Conservation (phyloP, 2,888 invertebrate species). For the Rhaphigaster nebulosa region DNA sequence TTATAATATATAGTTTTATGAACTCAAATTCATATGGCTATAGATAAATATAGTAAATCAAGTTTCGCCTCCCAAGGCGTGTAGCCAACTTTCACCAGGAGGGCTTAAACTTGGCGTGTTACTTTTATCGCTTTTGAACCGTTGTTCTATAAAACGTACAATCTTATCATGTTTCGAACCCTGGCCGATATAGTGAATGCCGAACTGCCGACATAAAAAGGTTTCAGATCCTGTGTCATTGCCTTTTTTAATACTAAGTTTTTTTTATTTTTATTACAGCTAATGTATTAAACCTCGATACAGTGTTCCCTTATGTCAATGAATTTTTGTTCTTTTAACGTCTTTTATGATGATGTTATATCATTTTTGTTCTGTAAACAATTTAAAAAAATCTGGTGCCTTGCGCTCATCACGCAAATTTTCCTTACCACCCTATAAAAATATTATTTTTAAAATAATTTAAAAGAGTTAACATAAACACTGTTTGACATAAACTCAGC, state of each 20-base stretch:
- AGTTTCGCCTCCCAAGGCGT: background rate
- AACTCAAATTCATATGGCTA: too few relatives aligned
- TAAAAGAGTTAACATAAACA: too few relatives aligned
- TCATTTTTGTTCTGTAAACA: too few relatives aligned
- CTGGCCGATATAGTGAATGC: conserved; percentile 7
- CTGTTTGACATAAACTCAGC: too few relatives aligned
- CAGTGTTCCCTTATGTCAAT: background rate
- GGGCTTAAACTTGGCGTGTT: background rate
- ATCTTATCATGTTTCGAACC: conserved; percentile 28
- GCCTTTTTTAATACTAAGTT: background rate
- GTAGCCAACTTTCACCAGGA: conserved; percentile 3
- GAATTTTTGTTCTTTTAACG: too few relatives aligned
- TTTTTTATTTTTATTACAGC: background rate
- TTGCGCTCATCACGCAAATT: too few relatives aligned
- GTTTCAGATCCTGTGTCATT: background rate
- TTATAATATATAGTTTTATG: too few relatives aligned
- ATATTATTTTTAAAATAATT: too few relatives aligned
- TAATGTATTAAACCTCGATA: background rate
- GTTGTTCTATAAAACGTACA: background rate
- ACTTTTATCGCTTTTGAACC: background rate
- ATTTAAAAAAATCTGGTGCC: too few relatives aligned
- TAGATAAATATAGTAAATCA: background rate
- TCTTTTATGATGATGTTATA: too few relatives aligned
- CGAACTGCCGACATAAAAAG: background rate
- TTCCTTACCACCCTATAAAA: too few relatives aligned